Evolutionary conservation across 1,140 invertebrate species (phyloP), one percentile per base, ranked within the genome.

Genomic region (Magallana ariakensis): DNA sequence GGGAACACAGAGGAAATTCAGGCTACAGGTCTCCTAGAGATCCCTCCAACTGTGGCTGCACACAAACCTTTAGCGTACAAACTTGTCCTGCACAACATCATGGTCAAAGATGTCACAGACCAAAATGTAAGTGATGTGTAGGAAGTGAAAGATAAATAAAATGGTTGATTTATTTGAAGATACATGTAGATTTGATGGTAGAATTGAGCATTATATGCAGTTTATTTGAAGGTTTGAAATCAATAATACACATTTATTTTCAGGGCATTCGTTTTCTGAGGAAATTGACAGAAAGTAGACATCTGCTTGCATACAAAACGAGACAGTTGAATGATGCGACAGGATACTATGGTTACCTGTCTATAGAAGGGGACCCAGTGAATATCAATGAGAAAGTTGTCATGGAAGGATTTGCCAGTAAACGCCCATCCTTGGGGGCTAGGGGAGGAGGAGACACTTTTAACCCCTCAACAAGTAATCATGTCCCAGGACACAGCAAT

Each of bases 1-100:
- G 93, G 93, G 0, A 93, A 93, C 81, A 89, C 88, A 54, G 93
- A 93, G 80, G 92, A 92, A 60, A 85, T 92, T 22, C 80, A 85
- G 22, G 75, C 70, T 10, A 85, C 85, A 19, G 85, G 66, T 46
- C 46, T 93, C 16, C 90, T 92, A 13, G 92, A 93, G 53, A 89
- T 93, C 8, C 91, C 92, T 0, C 87, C 87, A 16, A 88, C 88
- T 57, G 54, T 93, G 13, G 88, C 91, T 26, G 55, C 70, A 10
- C 46, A 89, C 26, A 89, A 89, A 86, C 88, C 89, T 19, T 81
- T 90, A 58, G 92, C 92, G 0, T 57, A 82, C n/a, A 93, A 92
- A 75, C 66, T 90, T 57, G 83, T 93, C 11, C 83, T 93, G 15
- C 91, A 92, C 82, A 91, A 91, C 54, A 88, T 88, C 19, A 88